Base-by-base conservation (phyloP, 2,888 invertebrate genomes). In the Hartigia nigra region DNA sequence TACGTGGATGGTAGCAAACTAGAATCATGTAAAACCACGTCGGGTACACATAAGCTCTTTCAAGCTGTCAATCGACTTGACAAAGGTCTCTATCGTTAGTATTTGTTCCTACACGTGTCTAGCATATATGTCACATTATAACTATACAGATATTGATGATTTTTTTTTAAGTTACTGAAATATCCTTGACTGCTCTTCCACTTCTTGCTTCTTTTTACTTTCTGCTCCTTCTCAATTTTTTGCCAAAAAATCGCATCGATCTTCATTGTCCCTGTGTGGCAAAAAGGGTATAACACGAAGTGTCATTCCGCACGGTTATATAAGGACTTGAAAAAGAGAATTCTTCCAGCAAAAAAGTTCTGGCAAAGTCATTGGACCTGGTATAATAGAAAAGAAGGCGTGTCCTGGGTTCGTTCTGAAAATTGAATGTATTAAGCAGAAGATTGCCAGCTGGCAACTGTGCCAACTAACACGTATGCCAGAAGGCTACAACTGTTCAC, bases 341-440 rank as follows among this genome's bases (percentile, higher is more conserved):
- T 55, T 55, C 23, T 2, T 55, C 55, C 23, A 23, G 5, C 23
- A 55, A 55, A 23, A 4, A 23, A 55, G 23, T 23, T 23, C 23
- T 9, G 23, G 23, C 23, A 23, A 14, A 14, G 0, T 23, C 9
- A 23, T 55, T 23, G 39, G 23, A 23, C 2, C 23, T 55, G 23
- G 23, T 55, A 55, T 23, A 55, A 55, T 55, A 32, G 32, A 23
- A 72, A 72, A 72, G 14, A 72, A 31, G 31, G 72, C 12, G 32
- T 72, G 31, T 14, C 72, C 31, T 32, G 12, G 55, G 23, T 23
- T 34, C 31, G 72, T 82, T 77, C 70, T 76, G 80, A 83, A 82
- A 86, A 86, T 85, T 84, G 79, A 86, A 86, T 87, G 78, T 81
- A 82, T 85, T 86, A 85, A 83, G 75, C 55, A 31, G 37, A 75